Conservation (phyloP, 2,113 vertebrate species). For the Neomonachus schauinslandi region DNA sequence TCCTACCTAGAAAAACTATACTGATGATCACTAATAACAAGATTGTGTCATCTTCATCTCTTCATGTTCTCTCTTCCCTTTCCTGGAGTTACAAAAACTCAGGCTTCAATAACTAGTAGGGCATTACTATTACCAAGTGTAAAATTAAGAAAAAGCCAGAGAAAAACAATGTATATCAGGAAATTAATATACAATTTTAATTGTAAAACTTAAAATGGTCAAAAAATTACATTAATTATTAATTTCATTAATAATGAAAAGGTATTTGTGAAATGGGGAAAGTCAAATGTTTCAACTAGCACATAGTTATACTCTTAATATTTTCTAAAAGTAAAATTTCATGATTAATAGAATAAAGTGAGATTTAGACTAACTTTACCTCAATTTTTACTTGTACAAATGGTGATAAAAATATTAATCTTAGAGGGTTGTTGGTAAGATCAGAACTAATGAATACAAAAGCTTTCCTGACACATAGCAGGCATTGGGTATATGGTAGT, state of each 20-base stretch:
- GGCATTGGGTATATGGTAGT: background rate
- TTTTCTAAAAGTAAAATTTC: constrained; percentile 1
- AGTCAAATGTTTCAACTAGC: background rate
- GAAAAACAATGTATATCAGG: background rate
- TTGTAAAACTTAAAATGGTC: background rate
- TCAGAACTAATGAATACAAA: background rate
- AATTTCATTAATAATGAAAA: background rate
- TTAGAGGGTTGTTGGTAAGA: background rate
- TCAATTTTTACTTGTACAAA: background rate
- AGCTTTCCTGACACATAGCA: background rate
- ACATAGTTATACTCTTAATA: background rate
- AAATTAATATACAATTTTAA: background rate
- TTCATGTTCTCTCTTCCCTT: background rate
- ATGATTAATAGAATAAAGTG: background rate
- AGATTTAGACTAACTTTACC: background rate
- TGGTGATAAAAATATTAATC: background rate
- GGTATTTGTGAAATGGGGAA: background rate
- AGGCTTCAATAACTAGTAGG: background rate
- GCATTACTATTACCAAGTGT: background rate
- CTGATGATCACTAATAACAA: background rate
- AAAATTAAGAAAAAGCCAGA: background rate
- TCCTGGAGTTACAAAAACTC: background rate
- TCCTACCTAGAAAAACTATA: background rate
- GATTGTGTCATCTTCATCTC: background rate
- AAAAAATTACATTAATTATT: background rate